Conservation (phyloP, 1,140 invertebrate species). For the Drosophila truncata region DNA sequence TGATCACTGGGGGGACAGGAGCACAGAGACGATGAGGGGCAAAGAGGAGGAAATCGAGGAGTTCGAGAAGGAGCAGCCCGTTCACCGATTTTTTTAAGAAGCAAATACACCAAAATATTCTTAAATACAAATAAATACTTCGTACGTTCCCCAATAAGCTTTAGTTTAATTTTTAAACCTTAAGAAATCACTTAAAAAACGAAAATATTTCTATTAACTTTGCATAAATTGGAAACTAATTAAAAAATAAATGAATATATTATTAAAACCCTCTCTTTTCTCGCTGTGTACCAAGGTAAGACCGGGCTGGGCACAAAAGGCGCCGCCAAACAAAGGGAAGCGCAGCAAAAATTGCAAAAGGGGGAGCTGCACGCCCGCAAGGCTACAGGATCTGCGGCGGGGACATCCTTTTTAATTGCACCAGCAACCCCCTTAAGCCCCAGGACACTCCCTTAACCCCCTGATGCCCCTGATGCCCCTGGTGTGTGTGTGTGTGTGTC, state of each 20-base stretch:
- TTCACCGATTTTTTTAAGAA: not conserved
- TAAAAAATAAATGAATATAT: too few species aligned
- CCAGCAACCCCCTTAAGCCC: conserved; percentile 25
- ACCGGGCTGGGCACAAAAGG: conserved; percentile 24
- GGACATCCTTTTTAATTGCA: conserved; percentile 54
- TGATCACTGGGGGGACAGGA: too few species aligned
- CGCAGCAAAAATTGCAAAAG: conserved; percentile 24
- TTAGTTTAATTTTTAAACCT: not conserved
- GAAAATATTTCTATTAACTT: too few species aligned
- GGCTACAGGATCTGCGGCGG: conserved; percentile 12
- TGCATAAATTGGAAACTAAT: too few species aligned
- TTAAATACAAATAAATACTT: not conserved
- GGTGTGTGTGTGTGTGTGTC: conserved; percentile 26
- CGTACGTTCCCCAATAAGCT: not conserved
- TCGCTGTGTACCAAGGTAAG: conserved; percentile 8
- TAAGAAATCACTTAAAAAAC: not conserved
- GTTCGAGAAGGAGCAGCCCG: too few species aligned
- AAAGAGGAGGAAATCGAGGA: too few species aligned
- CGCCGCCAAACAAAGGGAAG: conserved; percentile 38
- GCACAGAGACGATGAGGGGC: too few species aligned
- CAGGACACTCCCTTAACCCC: conserved; percentile 8
- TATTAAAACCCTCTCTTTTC: not conserved
- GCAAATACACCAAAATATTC: not conserved
- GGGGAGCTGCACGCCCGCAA: conserved; percentile 19
- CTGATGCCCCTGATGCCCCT: not conserved